phyloP scores from a whole-genome alignment of 1,140 invertebrate genomes.

The Aphelinus atriplicis region DNA sequence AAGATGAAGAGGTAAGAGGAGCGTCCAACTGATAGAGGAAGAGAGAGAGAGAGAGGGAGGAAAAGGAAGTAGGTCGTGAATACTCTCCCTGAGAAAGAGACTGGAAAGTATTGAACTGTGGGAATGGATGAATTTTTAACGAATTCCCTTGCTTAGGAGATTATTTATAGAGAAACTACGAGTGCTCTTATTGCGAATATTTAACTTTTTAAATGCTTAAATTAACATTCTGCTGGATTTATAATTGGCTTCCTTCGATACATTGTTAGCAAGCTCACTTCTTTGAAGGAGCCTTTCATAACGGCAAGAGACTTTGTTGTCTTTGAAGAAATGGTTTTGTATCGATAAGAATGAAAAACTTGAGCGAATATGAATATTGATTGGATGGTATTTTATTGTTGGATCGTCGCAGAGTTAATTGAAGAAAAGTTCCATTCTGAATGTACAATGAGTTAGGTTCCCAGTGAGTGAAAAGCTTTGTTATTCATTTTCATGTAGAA shows the following conservation, averaged over 20 bases:
- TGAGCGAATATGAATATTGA: too few species aligned
- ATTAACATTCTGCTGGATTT: not conserved
- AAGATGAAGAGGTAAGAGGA: slow-evolving; percentile 20
- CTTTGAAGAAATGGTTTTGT: too few species aligned
- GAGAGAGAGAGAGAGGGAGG: slow-evolving; percentile 14
- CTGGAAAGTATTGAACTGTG: slow-evolving; percentile 33
- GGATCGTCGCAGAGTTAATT: too few species aligned
- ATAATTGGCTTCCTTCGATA: not conserved
- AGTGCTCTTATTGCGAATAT: not conserved
- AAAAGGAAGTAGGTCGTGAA: slow-evolving; percentile 29
- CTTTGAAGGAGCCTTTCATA: too few species aligned
- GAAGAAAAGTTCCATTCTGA: too few species aligned
- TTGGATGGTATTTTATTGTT: too few species aligned
- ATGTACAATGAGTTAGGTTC: too few species aligned
- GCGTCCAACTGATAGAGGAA: slow-evolving; percentile 35
- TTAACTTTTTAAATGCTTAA: slow-evolving; percentile 8
- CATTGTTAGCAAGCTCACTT: too few species aligned
- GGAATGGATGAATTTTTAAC: slow-evolving; percentile 36
- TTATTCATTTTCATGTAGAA: too few species aligned
- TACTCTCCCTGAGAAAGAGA: not conserved
- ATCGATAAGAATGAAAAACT: too few species aligned
- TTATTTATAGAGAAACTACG: not conserved
- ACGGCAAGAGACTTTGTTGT: too few species aligned
- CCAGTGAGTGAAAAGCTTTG: too few species aligned
- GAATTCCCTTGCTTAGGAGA: slow-evolving; percentile 13